Base-by-base conservation (phyloP, 2,888 invertebrate genomes). In the Eledone cirrhosa region DNA sequence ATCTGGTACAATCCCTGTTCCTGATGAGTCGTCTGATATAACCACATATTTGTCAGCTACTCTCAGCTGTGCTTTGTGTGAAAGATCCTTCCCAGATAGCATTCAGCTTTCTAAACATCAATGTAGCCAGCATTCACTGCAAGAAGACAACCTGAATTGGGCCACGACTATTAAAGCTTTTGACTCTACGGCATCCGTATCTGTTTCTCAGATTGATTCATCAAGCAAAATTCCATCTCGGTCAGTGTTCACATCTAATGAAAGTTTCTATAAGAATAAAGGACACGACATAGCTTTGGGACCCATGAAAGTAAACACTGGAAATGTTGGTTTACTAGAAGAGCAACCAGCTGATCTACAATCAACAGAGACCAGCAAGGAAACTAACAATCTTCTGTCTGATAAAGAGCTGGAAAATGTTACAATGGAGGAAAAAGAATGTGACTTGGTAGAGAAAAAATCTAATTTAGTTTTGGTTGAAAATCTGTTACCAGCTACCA, bases 61-160 rank as follows among this genome's bases (percentile, higher is more conserved):
- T 8, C 72, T 41, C 2, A 41, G 22, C 27, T 72, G 72, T 22
- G 24, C 33, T 22, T 16, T 72, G 2, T 72, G 72, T 24, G n/a
- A 22, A 22, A 31, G 31, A 3, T 72, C 72, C n/a, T 72, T 72
- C n/a, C 72, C 72, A n/a, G 41, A 41, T n/a, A 72, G n/a, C 13
- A 72, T 31, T 14, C n/a, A n/a, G 22, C 72, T 72, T n/a, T 13
- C 41, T n/a, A 31, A 72, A 24, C 72, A 72, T 7, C 22, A 41
- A 19, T 72, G 72, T 41, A 41, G 11, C 22, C 72, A 33, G 1
- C 33, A 72, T 31, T 13, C 72, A 19, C 33, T 31, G 0, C n/a
- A 16, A 72, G 33, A 7, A 72, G 33, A 72, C 13, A 41, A 72
- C 41, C 22, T 72, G 31, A 72, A 72, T n/a, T 72, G 72, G 72